Conservation (phyloP, 2,113 vertebrate species). For the Enhydra lutris region DNA sequence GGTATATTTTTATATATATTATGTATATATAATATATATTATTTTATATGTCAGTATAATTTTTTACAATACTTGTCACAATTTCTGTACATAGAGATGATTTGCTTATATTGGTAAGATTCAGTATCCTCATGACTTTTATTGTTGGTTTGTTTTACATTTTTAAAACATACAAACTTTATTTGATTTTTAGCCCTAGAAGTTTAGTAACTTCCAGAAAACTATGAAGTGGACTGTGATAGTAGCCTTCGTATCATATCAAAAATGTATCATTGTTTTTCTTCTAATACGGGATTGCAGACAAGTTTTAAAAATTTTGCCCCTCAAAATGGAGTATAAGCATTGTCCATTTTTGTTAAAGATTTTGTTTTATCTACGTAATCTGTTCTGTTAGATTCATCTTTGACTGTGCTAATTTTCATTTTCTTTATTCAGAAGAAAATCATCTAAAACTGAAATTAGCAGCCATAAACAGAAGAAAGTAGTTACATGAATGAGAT, state of each 20-base stretch:
- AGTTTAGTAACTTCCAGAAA: not conserved
- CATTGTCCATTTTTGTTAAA: not conserved
- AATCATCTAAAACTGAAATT: not conserved
- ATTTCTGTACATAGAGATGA: not conserved
- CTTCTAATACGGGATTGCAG: not conserved
- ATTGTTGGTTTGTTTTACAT: not conserved
- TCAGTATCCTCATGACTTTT: not conserved
- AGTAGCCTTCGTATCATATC: not conserved
- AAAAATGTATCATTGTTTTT: not conserved
- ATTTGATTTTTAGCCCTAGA: constrained; percentile 5
- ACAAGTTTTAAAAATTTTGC: not conserved
- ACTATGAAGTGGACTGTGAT: not conserved
- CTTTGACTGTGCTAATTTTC: not conserved
- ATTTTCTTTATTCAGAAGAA: not conserved
- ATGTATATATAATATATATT: too few relatives aligned
- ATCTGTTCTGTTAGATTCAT: not conserved
- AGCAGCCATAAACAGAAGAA: not conserved
- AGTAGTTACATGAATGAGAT: not conserved
- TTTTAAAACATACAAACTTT: not conserved
- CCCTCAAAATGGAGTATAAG: not conserved
- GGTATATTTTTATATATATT: too few relatives aligned
- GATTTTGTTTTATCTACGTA: not conserved
- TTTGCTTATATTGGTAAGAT: not conserved
- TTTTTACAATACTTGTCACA: not conserved
- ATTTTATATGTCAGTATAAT: not conserved